Base-by-base conservation (phyloP, 2,113 vertebrate genomes). In the Isurus oxyrinchus region DNA sequence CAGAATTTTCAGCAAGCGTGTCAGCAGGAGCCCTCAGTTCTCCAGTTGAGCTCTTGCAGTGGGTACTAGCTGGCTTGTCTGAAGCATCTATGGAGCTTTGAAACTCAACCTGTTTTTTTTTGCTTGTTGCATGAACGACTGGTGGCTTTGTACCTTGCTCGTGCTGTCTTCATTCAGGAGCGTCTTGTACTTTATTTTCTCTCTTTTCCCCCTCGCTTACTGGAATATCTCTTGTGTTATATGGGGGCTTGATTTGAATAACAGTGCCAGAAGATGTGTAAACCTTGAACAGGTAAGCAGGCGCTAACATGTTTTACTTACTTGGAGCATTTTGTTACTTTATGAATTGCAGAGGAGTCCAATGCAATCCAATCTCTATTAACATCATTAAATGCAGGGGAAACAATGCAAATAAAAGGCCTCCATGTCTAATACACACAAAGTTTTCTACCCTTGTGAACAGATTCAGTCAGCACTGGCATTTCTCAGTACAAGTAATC, bases 241-340 rank as follows among this genome's bases (percentile, higher is more conserved):
- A 53, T 72, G 94, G 63, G 94, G 63, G 63, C 63, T 94, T 66
- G 61, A 49, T 49, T 40, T 67, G 93, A 67, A 67, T 27, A n/a
- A 31, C 35, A 6, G 93, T 27, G 16, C 40, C 63, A 53, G 21
- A 72, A 53, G 94, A 95, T 53, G 94, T 49, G 94, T 49, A 49
- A 69, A 72, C 94, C 94, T 69, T 95, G 94, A 95, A 67, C 94
- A 72, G 94, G 94, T 95, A 95, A 95, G 66, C 44, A 61, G 90
- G 90, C 59, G 59, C 87, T 59, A 55, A 88, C 23, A 13, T 88
- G 86, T 59, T 93, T 61, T 35, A 93, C 88, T 93, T 59, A 59
- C n/a, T 93, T 93, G 90, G 16, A 94, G n/a, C 1, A 40, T 59
- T 93, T 19, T 93, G 11, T 1, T 5, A 14, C 11, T 35, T 59